phyloP scores from a whole-genome alignment of 2,797 vertebrate genomes.

The Alfaro cultratus region DNA sequence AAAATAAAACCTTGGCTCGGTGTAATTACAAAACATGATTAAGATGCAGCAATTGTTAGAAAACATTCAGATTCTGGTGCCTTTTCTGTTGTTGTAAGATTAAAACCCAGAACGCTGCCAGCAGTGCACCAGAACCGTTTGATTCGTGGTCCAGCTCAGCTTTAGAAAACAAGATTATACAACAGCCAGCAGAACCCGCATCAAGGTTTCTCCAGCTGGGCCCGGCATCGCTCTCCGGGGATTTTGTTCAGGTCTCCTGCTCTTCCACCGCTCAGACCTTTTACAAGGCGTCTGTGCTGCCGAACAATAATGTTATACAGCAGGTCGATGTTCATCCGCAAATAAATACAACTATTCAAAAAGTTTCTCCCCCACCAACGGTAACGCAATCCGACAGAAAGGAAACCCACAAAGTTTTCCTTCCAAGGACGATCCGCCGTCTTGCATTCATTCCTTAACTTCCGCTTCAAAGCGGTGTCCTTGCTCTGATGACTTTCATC shows the following conservation, averaged over 20 bases:
- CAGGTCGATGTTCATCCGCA: constrained; percentile 16
- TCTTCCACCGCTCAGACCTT: background rate
- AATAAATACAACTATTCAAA: constrained; percentile 59
- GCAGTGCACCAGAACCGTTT: constrained; percentile 1
- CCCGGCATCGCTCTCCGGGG: background rate
- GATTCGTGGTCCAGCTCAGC: background rate
- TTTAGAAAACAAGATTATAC: constrained; percentile 3
- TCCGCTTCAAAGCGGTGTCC: constrained; percentile 49
- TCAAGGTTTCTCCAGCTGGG: background rate
- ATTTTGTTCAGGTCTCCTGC: constrained; percentile 1
- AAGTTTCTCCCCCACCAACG: constrained; percentile 63
- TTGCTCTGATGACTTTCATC: constrained; percentile 57
- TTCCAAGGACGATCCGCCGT: constrained; percentile 22
- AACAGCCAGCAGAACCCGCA: background rate
- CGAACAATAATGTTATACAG: constrained; percentile 14
- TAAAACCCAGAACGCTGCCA: background rate
- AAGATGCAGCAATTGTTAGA: background rate
- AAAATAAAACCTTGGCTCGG: background rate
- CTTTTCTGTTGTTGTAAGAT: background rate
- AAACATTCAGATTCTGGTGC: background rate
- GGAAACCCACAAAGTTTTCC: constrained; percentile 21
- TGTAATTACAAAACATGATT: background rate
- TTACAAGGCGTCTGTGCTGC: background rate
- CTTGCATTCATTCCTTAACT: constrained; percentile 41
- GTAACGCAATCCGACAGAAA: constrained; percentile 65